Evolutionary conservation across 2,113 vertebrate species (phyloP), one percentile per base, ranked within the genome.

Genomic region (Peromyscus leucopus): DNA sequence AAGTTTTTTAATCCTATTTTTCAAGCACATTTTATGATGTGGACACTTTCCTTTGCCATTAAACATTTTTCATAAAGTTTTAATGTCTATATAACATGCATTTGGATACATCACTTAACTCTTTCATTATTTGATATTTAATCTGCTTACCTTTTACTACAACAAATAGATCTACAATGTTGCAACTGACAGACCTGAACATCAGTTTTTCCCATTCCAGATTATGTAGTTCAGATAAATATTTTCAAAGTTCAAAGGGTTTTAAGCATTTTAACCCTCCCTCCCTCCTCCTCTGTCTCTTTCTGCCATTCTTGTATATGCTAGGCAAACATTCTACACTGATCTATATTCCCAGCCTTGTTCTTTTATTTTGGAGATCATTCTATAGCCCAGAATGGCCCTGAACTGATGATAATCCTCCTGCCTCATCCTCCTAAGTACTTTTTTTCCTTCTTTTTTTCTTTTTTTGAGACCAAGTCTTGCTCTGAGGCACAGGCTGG

Each of bases 161-260:
- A 33, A 76, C 75, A 93, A 94, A 84, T 91, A 86, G 3, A 42
- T 59, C 61, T 67, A 48, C 39, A 86, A 80, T 80, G 26, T 24
- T 93, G 17, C 15, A 82, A 1, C 76, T 91, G 91, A 91, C 15
- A 55, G 83, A 65, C 72, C 72, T 94, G 36, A 17, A 74, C 8
- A 91, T 46, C 72, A 89, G 0, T n/a, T 78, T 79, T 90, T 92
- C 42, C 55, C 76, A 84, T 93, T 97, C 24, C 55, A 92, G 67
- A 83, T 92, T 89, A 89, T 93, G 71, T 91, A 63, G 39, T 94
- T 95, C 86, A 92, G 28, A 71, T 80, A 96, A 94, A 11, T 78
- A 85, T 67, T 55, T 93, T 57, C 16, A 92, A 95, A n/a, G 26
- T 89, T 91, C 33, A 93, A 59, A 89, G 36, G 48, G 12, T 4